Evolutionary conservation across 2,113 vertebrate species (phyloP), one percentile per base, ranked within the genome.

Genomic region (Microcebus jonahi): DNA sequence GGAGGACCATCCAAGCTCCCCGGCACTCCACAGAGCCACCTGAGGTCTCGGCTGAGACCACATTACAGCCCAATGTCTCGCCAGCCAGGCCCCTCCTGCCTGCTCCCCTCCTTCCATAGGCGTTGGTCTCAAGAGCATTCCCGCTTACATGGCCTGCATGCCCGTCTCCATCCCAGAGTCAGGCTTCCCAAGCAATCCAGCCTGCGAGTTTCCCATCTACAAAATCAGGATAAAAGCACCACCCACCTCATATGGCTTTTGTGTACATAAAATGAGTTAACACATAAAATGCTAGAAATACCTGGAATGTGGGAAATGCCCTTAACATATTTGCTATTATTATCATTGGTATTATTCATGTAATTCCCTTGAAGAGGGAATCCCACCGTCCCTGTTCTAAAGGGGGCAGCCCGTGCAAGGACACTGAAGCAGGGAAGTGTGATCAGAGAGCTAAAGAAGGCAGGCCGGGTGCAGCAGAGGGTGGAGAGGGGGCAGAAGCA

Each of bases 11-110:
- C 20, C n/a, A 36, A 27, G 29, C 31, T 80, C 57, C 59, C 36
- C 36, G 48, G 53, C 4, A 12, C 39, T 31, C 48, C 0, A 0
- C 45, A n/a, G 17, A 59, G n/a, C 45, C 42, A 77, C 68, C 20
- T 34, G 20, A 68, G n/a, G 15, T 77, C 77, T 82, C 13, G 7
- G 13, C 63, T 84, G 70, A 85, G 71, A 67, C 57, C 50, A 39
- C 0, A 10, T 88, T 13, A 12, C 36, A n/a, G 31, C 34, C 48
- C 57, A 48, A 2, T 20, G 27, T 34, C 45, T 73, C 75, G 34
- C 55, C 8, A 4, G 34, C 55, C 8, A 4, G 10, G 3, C 13
- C 42, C 36, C 42, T 61, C 70, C 85, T n/a, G 42, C 61, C 7
- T 34, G 39, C 23, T 53, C 25, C 48, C 25, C 21, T 76, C 25